Percentiles rank a stretch among this genome's conserved stretches.
phyloP scores from a whole-genome alignment of 2,113 vertebrate species.

The Spermophilus dauricus region DNA sequence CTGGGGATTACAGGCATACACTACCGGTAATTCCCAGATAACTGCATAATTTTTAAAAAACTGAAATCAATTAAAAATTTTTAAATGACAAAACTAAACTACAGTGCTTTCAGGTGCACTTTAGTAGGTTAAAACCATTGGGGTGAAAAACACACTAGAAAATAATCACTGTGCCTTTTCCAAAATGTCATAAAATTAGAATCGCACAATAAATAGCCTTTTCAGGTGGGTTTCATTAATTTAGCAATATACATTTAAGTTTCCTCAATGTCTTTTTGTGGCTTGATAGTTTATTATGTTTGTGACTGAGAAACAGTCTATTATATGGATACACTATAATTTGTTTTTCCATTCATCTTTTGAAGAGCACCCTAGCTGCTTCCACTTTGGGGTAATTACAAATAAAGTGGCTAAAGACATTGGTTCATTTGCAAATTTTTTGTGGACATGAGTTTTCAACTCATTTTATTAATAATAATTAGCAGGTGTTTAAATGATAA shows the following conservation, averaged over 20 bases:
- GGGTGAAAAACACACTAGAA: neutral
- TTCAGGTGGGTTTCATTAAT: neutral
- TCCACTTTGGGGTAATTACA: neutral
- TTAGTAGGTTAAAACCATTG: neutral
- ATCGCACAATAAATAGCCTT: neutral
- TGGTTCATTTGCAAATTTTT: neutral
- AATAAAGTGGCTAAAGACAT: neutral
- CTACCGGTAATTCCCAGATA: too few relatives aligned
- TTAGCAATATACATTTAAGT: neutral
- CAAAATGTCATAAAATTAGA: neutral
- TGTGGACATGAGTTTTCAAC: neutral
- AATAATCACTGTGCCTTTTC: neutral
- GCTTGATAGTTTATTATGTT: neutral
- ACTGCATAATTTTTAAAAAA: neutral
- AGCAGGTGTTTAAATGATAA: neutral
- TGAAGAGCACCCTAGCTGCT: neutral
- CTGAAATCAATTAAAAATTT: neutral
- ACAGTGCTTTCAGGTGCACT: neutral
- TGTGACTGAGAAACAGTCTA: neutral
- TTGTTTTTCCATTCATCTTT: neutral
- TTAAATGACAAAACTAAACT: neutral
- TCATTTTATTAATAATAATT: neutral
- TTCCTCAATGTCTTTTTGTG: neutral
- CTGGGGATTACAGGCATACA: too few relatives aligned
- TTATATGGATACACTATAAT: neutral